Base-by-base conservation (phyloP, 2,113 vertebrate genomes). In the Cryptomyrus ogoouensis region DNA sequence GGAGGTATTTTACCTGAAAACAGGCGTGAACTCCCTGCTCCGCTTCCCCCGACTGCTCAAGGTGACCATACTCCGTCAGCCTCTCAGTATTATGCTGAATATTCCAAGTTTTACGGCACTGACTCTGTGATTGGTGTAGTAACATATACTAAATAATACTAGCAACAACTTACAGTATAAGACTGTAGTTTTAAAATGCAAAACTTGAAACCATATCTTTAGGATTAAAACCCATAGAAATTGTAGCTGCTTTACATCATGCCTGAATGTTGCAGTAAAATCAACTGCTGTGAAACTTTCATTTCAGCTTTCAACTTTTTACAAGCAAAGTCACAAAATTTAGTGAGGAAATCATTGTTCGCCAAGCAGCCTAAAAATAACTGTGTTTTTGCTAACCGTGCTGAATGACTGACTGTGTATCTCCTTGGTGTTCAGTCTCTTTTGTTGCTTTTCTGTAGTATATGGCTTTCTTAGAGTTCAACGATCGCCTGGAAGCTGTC, bases 391-490 rank as follows among this genome's bases (percentile, higher is more conserved):
- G 42, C 44, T 84, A 31, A 62, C 77, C 46, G 1, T 17, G 88
- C 44, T 62, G 50, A 77, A 77, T 53, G 44, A 42, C 42, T 84
- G 83, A 6, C 3, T 85, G 50, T 24, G 44, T 89, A 44, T 89
- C 35, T 35, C 49, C 56, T 44, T 49, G 46, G 66, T 47, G 15
- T 90, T 85, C 35, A 39, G 7, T 24, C 8, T 70, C 35, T 86
- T 2, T 50, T 12, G 47, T 58, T 39, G 5, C 52, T 88, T 7
- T 12, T 91, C 88, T 44, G 8, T 94, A 99, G 98, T 97, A 98
- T 92, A 93, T 97, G 96, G 97, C 97, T 80, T 99, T 99, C 95
- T 98, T 99, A 0, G 98, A 99, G 94, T 99, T 99, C 92, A 99
- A 99, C 89, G 95, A 92, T 91, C 97, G 98, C 44, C 95, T 99